Percentiles rank a stretch among this genome's conserved stretches.
phyloP scores from a whole-genome alignment of 2,797 vertebrate genomes.

The Liparis tanakae region DNA sequence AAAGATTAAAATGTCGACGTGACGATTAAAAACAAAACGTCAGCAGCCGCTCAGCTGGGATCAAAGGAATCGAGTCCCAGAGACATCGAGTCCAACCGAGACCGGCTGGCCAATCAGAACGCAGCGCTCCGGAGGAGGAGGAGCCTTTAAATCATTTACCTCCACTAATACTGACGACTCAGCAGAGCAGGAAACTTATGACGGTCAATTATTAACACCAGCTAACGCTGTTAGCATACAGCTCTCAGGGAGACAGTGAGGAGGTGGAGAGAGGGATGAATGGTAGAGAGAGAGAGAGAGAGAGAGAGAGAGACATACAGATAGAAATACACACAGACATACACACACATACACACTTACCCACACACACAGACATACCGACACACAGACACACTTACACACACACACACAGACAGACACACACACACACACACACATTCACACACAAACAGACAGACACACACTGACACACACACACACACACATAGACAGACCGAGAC shows the following conservation, averaged over 20 bases:
- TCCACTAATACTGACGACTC: conserved; percentile 79
- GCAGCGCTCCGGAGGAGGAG: conserved; percentile 65
- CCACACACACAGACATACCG: not conserved
- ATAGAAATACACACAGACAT: not conserved
- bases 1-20: conserved; percentile 36
- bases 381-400: conserved; percentile 12
- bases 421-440: too few relatives aligned
- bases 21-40: conserved; percentile 53
- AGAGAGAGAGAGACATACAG: conserved; percentile 11
- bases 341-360: conserved; percentile 9
- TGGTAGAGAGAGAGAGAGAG: conserved; percentile 20
- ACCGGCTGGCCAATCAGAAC: conserved; percentile 66
- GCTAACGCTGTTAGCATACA: conserved; percentile 77
- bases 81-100: conserved; percentile 71
- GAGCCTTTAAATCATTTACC: conserved; percentile 84
- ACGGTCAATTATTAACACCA: conserved; percentile 83
- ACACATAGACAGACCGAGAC: too few relatives aligned
- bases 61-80: conserved; percentile 69
- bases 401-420: not conserved
- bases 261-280: conserved; percentile 25
- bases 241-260: conserved; percentile 44
- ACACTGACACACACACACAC: too few relatives aligned
- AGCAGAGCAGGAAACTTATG: conserved; percentile 76
- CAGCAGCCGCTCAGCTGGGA: conserved; percentile 67
- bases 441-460: too few relatives aligned